phyloP scores from a whole-genome alignment of 2,113 vertebrate genomes.

The Ivindomyrus marchei region DNA sequence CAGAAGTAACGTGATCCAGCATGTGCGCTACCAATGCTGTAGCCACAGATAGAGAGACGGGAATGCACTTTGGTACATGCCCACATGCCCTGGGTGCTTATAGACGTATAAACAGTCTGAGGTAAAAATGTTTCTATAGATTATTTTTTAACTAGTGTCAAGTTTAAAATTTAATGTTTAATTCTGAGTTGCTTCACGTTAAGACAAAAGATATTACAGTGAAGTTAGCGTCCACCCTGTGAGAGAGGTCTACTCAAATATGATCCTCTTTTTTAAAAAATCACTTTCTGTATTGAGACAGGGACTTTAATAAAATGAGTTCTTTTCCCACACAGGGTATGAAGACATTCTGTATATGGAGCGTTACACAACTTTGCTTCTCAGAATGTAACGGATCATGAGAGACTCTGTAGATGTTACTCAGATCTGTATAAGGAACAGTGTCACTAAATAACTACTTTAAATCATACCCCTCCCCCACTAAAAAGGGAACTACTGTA shows the following conservation, averaged over 20 bases:
- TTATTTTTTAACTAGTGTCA: conserved; percentile 58
- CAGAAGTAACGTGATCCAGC: conserved; percentile 65
- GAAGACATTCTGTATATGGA: conserved; percentile 25
- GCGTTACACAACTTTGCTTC: conserved; percentile 19
- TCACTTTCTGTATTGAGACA: conserved; percentile 6
- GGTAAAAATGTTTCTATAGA: conserved; percentile 60
- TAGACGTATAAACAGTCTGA: conserved; percentile 66
- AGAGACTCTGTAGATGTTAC: conserved; percentile 34
- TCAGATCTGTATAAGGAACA: conserved; percentile 28
- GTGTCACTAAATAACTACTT: conserved; percentile 9
- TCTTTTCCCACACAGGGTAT: conserved; percentile 12
- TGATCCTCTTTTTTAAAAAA: neutral
- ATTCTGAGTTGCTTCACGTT: conserved; percentile 59
- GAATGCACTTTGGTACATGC: conserved; percentile 99
- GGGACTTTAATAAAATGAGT: neutral
- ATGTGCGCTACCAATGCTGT: conserved; percentile 57
- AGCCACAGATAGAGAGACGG: conserved; percentile 71
- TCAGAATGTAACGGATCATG: conserved; percentile 9
- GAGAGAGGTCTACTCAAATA: conserved; percentile 44
- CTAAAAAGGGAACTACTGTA: conserved; percentile 54
- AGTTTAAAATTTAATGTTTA: conserved; percentile 46
- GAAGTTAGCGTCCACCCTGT: conserved; percentile 62
- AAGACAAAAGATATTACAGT: conserved; percentile 52
- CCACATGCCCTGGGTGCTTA: conserved; percentile 86
- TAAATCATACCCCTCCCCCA: conserved; percentile 52